Evolutionary conservation across 2,113 vertebrate genomes (phyloP).

Genomic region (Calyptomena viridis): DNA sequence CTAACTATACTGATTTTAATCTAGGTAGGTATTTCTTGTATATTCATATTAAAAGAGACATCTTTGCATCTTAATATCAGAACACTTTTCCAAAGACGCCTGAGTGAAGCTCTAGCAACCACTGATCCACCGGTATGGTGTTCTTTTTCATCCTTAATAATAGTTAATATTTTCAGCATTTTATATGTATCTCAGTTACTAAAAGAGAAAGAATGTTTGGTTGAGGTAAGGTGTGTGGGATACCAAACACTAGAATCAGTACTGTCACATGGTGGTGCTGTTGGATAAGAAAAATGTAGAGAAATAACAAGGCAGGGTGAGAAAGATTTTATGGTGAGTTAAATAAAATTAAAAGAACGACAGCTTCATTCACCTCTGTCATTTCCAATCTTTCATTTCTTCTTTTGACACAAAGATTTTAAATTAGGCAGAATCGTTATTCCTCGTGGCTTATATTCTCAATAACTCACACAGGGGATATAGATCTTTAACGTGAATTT

Average conservation of each 20-base stretch:
- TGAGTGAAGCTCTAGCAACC: neutral
- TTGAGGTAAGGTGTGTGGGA: neutral
- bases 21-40: neutral
- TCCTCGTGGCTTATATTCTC: slow-evolving; percentile 39
- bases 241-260: neutral
- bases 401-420: slow-evolving; percentile 68
- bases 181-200: neutral
- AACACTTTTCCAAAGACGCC: neutral
- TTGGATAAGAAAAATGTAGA: slow-evolving; percentile 67
- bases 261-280: slow-evolving; percentile 84
- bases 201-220: neutral
- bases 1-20: neutral
- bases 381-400: slow-evolving; percentile 72
- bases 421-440: slow-evolving; percentile 63
- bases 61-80: neutral
- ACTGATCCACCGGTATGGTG: neutral
- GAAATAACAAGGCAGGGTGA: slow-evolving; percentile 50
- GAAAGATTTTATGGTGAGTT: slow-evolving; percentile 74
- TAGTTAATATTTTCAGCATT: neutral
- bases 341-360: slow-evolving; percentile 83
- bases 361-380: slow-evolving; percentile 82
- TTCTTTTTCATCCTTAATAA: neutral
- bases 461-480: slow-evolving; percentile 18
- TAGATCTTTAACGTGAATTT: slow-evolving; percentile 58
- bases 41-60: neutral